These are phyloP conservation scores for Gallinago nigripennis DNA, from an alignment of 2,797 vertebrate genomes.

Conservation along the genomic window DNA sequence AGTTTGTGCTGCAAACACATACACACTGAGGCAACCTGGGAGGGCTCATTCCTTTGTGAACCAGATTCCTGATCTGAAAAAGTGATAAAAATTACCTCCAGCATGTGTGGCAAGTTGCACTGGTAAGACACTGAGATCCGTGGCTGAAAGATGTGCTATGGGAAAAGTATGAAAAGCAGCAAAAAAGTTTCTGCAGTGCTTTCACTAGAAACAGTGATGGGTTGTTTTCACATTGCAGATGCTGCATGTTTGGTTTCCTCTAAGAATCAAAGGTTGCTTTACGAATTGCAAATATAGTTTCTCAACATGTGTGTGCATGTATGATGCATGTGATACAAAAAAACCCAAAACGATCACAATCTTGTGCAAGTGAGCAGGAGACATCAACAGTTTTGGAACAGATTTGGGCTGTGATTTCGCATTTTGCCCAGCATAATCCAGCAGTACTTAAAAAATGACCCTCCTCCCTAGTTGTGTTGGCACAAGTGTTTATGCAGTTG, in stretches of 20 bases:
- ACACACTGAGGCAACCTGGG: neutral
- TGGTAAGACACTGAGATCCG: neutral
- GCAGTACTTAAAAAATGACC: neutral
- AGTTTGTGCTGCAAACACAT: neutral
- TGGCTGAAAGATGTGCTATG: neutral
- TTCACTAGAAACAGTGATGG: neutral
- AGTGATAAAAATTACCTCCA: neutral
- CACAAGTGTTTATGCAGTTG: neutral
- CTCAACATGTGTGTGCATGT: neutral
- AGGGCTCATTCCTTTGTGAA: neutral
- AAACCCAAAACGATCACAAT: neutral
- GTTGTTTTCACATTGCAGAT: neutral
- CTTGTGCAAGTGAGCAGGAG: neutral
- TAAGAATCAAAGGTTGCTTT: neutral
- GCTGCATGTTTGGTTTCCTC: neutral
- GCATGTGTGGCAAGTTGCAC: neutral
- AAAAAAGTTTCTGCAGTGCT: neutral
- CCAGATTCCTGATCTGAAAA: neutral
- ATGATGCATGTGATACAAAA: neutral
- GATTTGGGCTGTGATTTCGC: neutral
- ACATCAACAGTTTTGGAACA: neutral
- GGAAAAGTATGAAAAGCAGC: neutral
- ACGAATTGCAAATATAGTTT: neutral
- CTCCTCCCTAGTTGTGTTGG: neutral
- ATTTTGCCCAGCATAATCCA: neutral